Percentiles rank a stretch among this genome's conserved stretches.
Evolutionary conservation across 2,888 invertebrate genomes (phyloP).

Genomic region (Lithosia quadra): DNA sequence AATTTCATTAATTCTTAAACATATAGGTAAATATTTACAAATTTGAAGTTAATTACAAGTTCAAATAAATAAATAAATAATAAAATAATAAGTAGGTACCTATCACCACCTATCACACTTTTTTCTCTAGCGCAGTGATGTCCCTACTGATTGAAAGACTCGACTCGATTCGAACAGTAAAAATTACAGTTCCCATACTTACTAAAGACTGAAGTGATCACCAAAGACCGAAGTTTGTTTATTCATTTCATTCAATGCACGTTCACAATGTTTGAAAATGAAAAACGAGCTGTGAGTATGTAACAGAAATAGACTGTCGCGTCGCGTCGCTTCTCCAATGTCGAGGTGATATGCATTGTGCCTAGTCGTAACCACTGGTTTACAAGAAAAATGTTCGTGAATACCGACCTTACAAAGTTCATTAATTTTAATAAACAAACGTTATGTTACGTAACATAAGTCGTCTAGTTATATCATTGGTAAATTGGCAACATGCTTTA

Average conservation of each 20-base stretch:
- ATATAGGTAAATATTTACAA: too few relatives aligned
- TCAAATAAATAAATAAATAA: too few relatives aligned
- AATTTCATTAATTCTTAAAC: too few relatives aligned
- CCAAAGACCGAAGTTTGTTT: conserved; percentile 29
- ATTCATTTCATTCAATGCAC: conserved; percentile 42
- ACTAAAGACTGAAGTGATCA: background rate
- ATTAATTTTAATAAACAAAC: background rate
- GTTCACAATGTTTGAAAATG: conserved; percentile 59
- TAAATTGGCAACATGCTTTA: background rate
- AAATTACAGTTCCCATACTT: background rate
- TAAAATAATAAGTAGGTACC: too few relatives aligned
- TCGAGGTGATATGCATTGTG: conserved; percentile 77
- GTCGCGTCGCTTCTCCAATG: conserved; percentile 64
- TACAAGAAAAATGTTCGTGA: conserved; percentile 16
- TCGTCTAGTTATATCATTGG: background rate
- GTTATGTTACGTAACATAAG: conserved; percentile 29
- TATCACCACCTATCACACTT: too few relatives aligned
- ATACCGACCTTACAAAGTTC: background rate
- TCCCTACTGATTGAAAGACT: too few relatives aligned
- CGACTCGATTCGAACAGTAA: too few relatives aligned
- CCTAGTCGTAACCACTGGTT: conserved; percentile 35
- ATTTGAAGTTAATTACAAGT: too few relatives aligned
- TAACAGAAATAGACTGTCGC: conserved; percentile 69
- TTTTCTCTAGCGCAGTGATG: background rate
- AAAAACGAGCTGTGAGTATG: conserved; percentile 64